Percentiles rank a stretch among this genome's conserved stretches.
Evolutionary conservation across 2,113 vertebrate genomes (phyloP).

Genomic region (Oenanthe oenanthe): DNA sequence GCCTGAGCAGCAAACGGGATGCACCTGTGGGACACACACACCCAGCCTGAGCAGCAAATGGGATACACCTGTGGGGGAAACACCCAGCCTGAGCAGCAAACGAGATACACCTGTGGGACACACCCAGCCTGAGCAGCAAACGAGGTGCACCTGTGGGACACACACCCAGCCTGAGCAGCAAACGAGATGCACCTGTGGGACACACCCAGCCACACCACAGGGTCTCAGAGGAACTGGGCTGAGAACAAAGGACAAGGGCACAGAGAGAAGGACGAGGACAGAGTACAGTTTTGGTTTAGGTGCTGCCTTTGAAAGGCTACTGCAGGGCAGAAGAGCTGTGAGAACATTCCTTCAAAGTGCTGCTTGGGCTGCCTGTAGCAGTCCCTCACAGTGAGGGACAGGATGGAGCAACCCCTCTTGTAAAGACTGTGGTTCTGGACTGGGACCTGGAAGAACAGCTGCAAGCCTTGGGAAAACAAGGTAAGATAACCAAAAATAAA

Average conservation of each 20-base stretch:
- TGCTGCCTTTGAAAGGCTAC: background rate
- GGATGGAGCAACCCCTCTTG: background rate
- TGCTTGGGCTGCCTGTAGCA: background rate
- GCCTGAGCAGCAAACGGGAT: too few relatives aligned
- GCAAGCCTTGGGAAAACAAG: background rate
- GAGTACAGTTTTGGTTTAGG: background rate
- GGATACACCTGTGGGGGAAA: too few relatives aligned
- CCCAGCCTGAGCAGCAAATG: background rate
- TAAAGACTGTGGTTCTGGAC: background rate
- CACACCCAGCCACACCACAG: background rate
- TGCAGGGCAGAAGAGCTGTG: background rate
- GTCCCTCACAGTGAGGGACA: background rate
- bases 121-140: too few relatives aligned
- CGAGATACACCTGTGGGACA: too few relatives aligned
- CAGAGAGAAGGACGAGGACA: background rate
- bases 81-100: too few relatives aligned
- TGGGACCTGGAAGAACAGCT: background rate
- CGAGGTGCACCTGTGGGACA: too few relatives aligned
- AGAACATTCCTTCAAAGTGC: background rate
- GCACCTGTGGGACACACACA: too few relatives aligned
- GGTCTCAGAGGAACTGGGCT: background rate
- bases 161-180: too few relatives aligned
- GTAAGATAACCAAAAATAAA: background rate
- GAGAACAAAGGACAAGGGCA: rapidly evolving
- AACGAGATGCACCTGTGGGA: too few relatives aligned